Evolutionary conservation across 1,140 invertebrate genomes (phyloP).

Genomic region (Heliconius congener): DNA sequence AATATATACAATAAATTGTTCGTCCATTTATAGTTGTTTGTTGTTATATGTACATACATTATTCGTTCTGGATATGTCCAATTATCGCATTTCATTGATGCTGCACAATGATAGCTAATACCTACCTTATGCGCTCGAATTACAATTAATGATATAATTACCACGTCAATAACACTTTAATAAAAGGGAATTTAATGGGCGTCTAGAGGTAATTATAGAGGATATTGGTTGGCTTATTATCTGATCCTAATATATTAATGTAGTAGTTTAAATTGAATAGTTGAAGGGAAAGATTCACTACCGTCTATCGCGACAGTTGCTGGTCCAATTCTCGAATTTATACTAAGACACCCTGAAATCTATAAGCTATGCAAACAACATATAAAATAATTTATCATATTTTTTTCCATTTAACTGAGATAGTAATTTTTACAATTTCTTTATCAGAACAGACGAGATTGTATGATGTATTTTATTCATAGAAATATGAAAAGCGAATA

Average conservation of each 20-base stretch:
- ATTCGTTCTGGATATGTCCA: conserved; percentile 22
- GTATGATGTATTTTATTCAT: too few relatives aligned
- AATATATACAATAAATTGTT: not conserved
- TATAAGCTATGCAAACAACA: too few relatives aligned
- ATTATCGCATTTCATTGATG: conserved; percentile 37
- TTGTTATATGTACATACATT: not conserved
- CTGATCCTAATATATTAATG: not conserved
- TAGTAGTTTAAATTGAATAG: not conserved
- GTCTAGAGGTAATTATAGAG: not conserved
- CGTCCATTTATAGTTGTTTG: not conserved
- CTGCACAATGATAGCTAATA: conserved; percentile 31
- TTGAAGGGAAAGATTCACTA: too few relatives aligned
- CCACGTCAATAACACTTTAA: conserved; percentile 23
- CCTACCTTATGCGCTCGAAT: conserved; percentile 22
- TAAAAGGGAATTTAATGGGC: conserved; percentile 24
- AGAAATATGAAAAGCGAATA: too few relatives aligned
- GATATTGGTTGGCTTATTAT: not conserved
- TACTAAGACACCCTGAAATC: too few relatives aligned
- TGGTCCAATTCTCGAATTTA: too few relatives aligned
- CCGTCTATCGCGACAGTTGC: too few relatives aligned
- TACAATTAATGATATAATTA: conserved; percentile 17
- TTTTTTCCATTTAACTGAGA: too few relatives aligned
- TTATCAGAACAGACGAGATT: too few relatives aligned
- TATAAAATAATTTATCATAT: too few relatives aligned
- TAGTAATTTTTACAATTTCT: too few relatives aligned